Conservation (phyloP, 2,797 vertebrate genomes). For the Linurgus olivaceus region DNA sequence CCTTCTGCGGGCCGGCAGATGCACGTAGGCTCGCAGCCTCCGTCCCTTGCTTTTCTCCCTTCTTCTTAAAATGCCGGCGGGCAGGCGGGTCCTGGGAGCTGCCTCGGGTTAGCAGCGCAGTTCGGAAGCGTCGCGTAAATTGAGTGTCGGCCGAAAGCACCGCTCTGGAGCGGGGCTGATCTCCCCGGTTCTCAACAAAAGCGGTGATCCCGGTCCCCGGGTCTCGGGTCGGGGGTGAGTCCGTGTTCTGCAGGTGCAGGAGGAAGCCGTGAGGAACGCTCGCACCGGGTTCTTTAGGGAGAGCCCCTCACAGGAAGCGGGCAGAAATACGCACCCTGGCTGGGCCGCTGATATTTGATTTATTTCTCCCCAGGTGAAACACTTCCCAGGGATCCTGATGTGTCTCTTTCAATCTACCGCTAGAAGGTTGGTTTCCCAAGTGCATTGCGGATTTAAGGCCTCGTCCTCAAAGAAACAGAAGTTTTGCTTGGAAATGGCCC, state of each 20-base stretch:
- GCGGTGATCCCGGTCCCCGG: too few relatives aligned
- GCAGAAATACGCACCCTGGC: not conserved
- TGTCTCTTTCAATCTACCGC: conserved; percentile 67
- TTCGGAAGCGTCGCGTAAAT: not conserved
- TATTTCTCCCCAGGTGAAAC: not conserved
- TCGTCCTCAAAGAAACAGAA: conserved; percentile 35
- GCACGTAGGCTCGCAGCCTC: not conserved
- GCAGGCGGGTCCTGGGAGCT: not conserved
- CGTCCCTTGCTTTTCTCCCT: rapidly evolving
- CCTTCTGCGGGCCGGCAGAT: not conserved
- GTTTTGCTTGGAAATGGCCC: conserved; percentile 70
- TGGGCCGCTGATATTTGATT: not conserved
- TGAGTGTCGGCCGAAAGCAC: not conserved
- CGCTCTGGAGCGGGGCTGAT: not conserved
- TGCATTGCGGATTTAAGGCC: conserved; percentile 51
- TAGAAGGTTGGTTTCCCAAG: conserved; percentile 72
- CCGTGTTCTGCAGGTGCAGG: not conserved
- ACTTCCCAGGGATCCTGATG: conserved; percentile 72
- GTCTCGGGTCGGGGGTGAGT: rapidly evolving
- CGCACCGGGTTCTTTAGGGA: not conserved
- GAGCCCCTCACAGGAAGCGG: not conserved
- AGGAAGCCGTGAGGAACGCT: rapidly evolving
- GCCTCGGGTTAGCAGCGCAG: not conserved
- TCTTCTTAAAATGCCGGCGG: not conserved
- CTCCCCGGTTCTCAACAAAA: not conserved